phyloP scores from a whole-genome alignment of 2,888 invertebrate genomes.

The Eupeodes luniger region DNA sequence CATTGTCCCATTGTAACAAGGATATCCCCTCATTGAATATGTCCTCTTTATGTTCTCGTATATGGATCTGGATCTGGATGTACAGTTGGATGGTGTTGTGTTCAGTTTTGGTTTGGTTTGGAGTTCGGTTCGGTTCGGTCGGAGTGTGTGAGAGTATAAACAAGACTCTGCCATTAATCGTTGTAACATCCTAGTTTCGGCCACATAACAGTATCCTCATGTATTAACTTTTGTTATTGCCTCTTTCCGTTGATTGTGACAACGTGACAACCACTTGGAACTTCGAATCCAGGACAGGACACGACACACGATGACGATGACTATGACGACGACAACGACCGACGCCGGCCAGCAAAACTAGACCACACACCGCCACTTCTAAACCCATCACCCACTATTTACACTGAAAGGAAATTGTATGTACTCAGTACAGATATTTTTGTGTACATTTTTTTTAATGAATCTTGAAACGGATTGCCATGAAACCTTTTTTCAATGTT shows the following conservation, averaged over 20 bases:
- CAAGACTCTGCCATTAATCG: slow-evolving; percentile 69
- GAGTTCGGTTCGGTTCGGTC: neutral
- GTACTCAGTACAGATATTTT: too few relatives aligned
- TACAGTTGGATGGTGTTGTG: neutral
- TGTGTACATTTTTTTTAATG: too few relatives aligned
- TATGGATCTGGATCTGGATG: neutral
- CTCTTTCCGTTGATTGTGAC: slow-evolving; percentile 70
- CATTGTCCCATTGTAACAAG: slow-evolving; percentile 53
- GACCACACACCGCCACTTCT: neutral
- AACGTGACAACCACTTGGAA: slow-evolving; percentile 70
- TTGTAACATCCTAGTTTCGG: slow-evolving; percentile 67
- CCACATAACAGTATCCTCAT: slow-evolving; percentile 43
- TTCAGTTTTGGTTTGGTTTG: too few relatives aligned
- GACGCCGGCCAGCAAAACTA: neutral
- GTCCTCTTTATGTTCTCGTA: slow-evolving; percentile 10
- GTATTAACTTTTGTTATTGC: slow-evolving; percentile 74
- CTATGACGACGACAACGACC: too few relatives aligned
- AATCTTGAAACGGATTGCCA: too few relatives aligned
- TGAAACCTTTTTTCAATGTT: too few relatives aligned
- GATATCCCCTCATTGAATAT: slow-evolving; percentile 25
- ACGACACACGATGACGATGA: neutral
- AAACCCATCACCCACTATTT: neutral
- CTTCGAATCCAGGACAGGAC: slow-evolving; percentile 47
- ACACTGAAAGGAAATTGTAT: neutral
- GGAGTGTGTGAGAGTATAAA: slow-evolving; percentile 42